Percentiles rank a stretch among this genome's conserved stretches.
Evolutionary conservation across 2,113 vertebrate genomes (phyloP).

Genomic region (Catharus fuscescens): DNA sequence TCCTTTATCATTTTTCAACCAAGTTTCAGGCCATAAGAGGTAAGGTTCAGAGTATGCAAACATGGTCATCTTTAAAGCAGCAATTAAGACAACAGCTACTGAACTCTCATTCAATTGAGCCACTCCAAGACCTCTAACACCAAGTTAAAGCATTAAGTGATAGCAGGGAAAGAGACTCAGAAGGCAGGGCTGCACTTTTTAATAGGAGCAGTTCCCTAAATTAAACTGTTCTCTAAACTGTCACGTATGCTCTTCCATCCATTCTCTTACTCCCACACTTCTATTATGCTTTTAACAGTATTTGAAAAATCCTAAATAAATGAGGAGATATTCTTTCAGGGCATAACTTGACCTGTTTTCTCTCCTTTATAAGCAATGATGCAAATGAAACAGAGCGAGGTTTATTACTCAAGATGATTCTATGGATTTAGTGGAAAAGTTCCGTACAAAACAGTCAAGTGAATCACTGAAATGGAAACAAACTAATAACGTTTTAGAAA

Average conservation of each 20-base stretch:
- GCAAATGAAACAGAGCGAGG: background rate
- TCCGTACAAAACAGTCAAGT: background rate
- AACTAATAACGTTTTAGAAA: background rate
- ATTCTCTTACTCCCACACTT: background rate
- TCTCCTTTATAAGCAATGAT: slow-evolving; percentile 19
- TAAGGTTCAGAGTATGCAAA: background rate
- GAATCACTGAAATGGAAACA: background rate
- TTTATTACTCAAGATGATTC: background rate
- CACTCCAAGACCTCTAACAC: background rate
- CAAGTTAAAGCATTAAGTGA: background rate
- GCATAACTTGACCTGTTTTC: slow-evolving; percentile 45
- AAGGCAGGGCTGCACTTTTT: background rate
- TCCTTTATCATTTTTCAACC: background rate
- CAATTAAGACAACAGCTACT: background rate
- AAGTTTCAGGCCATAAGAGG: background rate
- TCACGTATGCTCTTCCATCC: background rate
- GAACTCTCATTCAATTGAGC: background rate
- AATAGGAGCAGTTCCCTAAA: background rate
- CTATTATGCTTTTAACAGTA: background rate
- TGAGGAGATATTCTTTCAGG: background rate
- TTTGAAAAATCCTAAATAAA: slow-evolving; percentile 30
- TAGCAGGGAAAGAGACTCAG: background rate
- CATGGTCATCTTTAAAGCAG: background rate
- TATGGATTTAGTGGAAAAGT: background rate
- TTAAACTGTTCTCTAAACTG: fast-evolving